phyloP scores from a whole-genome alignment of 2,888 invertebrate species.

The Platypus cylindrus region DNA sequence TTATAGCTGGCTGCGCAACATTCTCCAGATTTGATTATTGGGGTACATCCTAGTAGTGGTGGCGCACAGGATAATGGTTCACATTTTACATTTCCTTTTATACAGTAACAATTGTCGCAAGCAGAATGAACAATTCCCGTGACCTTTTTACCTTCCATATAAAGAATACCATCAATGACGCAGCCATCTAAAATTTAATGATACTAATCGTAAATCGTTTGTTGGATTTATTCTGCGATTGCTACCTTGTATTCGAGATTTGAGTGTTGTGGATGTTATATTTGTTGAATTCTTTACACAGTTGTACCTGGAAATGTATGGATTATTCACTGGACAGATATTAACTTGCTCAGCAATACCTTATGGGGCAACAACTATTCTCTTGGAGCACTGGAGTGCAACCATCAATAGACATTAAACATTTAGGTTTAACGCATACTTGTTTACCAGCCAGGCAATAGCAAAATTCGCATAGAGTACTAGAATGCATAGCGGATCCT shows the following conservation, averaged over 20 bases:
- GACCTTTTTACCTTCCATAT: slow-evolving; percentile 63
- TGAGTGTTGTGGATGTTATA: slow-evolving; percentile 7
- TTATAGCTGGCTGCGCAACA: slow-evolving; percentile 78
- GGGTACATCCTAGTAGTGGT: slow-evolving; percentile 60
- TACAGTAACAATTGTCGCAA: slow-evolving; percentile 73
- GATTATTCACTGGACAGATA: slow-evolving; percentile 9
- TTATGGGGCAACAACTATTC: slow-evolving; percentile 66
- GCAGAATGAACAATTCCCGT: slow-evolving; percentile 41
- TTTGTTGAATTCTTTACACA: slow-evolving; percentile 5
- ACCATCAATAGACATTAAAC: slow-evolving; percentile 60
- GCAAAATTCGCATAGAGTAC: slow-evolving; percentile 73
- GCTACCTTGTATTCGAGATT: too few relatives aligned
- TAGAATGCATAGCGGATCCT: slow-evolving; percentile 72
- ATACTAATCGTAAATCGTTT: too few relatives aligned
- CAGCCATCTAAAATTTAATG: slow-evolving; percentile 42
- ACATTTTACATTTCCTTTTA: slow-evolving; percentile 59
- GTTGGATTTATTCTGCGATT: too few relatives aligned
- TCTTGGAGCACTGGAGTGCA: slow-evolving; percentile 50
- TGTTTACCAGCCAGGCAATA: slow-evolving; percentile 60
- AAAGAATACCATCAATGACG: slow-evolving; percentile 43
- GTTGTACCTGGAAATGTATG: slow-evolving; percentile 8
- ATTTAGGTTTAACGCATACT: slow-evolving; percentile 68
- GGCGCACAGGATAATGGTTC: slow-evolving; percentile 65
- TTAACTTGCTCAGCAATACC: slow-evolving; percentile 52
- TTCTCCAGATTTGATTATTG: slow-evolving; percentile 61